Evolutionary conservation across 2,888 invertebrate genomes (phyloP).

Genomic region (Pseudococcus jackbeardsleyi): DNA sequence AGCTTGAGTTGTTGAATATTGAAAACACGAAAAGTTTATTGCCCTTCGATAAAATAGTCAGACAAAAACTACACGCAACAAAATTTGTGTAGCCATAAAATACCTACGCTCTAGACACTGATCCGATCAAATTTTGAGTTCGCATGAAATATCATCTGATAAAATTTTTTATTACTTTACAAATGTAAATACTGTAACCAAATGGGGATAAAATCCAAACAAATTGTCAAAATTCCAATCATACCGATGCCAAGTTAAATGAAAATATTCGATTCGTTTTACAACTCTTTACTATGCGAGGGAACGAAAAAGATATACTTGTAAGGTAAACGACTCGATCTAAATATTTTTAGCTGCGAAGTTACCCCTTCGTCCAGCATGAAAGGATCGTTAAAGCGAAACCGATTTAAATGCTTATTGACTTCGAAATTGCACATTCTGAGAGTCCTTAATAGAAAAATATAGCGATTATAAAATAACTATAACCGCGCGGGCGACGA

Average conservation of each 20-base stretch:
- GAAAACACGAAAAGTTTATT: too few species aligned
- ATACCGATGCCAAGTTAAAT: not conserved
- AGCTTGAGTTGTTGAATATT: too few species aligned
- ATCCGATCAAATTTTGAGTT: too few species aligned
- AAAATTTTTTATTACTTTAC: too few species aligned
- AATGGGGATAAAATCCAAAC: too few species aligned
- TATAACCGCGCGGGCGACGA: not conserved
- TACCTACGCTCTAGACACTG: too few species aligned
- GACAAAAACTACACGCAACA: too few species aligned
- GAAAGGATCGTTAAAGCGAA: not conserved
- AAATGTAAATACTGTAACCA: too few species aligned
- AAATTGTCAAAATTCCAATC: not conserved
- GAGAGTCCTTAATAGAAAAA: not conserved
- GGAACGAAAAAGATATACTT: not conserved
- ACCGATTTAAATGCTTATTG: constrained; percentile 30
- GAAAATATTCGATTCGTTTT: not conserved
- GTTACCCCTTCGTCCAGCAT: not conserved
- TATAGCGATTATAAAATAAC: constrained; percentile 19
- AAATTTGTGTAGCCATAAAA: too few species aligned
- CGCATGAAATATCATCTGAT: too few species aligned
- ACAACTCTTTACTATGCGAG: not conserved
- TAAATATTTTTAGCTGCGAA: not conserved
- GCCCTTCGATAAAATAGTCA: too few species aligned
- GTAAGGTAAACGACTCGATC: not conserved
- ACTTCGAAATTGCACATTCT: not conserved